A percentile compares a stretch with the other conserved stretches of the same genome.
Evolutionary conservation across 2,797 vertebrate genomes (phyloP).

Genomic region (Tachyglossus aculeatus): DNA sequence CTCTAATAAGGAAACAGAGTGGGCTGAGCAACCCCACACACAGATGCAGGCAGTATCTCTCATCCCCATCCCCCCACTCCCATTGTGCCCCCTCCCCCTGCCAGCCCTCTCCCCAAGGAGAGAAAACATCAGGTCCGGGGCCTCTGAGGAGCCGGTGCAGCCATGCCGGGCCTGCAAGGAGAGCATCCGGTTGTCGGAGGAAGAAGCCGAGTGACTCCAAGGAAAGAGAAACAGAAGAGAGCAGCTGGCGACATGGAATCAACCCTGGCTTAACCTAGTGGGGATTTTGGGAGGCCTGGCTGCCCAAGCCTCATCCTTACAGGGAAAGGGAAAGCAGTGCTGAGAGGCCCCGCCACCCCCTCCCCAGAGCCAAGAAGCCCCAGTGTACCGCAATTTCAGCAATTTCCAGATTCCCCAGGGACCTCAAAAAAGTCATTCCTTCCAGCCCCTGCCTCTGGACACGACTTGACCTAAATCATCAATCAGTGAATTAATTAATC

Average conservation of each 20-base stretch:
- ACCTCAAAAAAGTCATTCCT: background rate
- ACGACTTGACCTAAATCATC: no score
- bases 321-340: slow-evolving; percentile 49
- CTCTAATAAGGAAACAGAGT: no score
- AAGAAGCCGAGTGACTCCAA: slow-evolving; percentile 20
- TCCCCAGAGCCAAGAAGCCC: slow-evolving; percentile 23
- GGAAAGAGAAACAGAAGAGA: background rate
- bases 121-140: slow-evolving; percentile 38
- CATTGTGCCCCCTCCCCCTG: background rate
- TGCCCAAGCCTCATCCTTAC: slow-evolving; percentile 25
- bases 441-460: background rate
- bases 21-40: no score
- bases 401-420: no score
- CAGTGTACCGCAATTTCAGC: slow-evolving; percentile 53
- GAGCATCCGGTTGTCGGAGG: slow-evolving; percentile 28
- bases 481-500: no score
- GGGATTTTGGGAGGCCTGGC: background rate
- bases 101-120: background rate
- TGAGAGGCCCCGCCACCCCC: slow-evolving; percentile 30
- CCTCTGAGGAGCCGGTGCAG: no score
- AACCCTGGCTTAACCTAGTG: background rate
- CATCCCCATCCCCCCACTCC: slow-evolving; percentile 21
- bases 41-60: no score
- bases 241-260: background rate
- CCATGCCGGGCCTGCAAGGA: slow-evolving; percentile 56